phyloP scores from a whole-genome alignment of 2,113 vertebrate species.

The Marmota monax region DNA sequence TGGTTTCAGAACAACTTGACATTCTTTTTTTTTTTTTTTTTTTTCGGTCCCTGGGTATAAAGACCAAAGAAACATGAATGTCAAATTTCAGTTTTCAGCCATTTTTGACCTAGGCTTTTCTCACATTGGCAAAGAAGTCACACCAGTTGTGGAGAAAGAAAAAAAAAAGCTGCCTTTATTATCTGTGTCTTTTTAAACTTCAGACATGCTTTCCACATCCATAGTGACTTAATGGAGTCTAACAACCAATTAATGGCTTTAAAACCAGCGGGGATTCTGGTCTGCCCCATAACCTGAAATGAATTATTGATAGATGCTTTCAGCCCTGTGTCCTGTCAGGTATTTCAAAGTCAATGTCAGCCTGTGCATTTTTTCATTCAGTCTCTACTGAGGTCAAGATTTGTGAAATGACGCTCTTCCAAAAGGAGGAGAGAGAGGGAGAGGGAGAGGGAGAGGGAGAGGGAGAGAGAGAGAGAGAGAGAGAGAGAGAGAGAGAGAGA shows the following conservation, averaged over 20 bases:
- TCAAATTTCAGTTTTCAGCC: conserved; percentile 3
- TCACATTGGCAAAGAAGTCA: conserved; percentile 50
- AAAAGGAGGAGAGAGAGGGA: neutral
- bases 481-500: no score
- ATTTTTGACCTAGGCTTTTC: conserved; percentile 21
- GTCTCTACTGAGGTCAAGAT: conserved; percentile 24
- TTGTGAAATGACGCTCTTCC: conserved; percentile 20
- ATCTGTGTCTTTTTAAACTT: conserved; percentile 69
- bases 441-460: neutral
- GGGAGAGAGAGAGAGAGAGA: neutral
- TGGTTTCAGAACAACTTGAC: neutral
- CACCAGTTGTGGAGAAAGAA: conserved; percentile 46
- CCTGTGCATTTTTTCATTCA: conserved; percentile 72
- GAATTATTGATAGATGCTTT: conserved; percentile 85
- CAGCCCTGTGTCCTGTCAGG: conserved; percentile 75
- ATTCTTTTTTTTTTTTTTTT: neutral
- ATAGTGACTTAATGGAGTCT: conserved; percentile 83
- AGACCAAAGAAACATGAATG: conserved; percentile 31
- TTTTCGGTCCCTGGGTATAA: neutral
- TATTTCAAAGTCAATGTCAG: conserved; percentile 79
- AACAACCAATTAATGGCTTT: conserved; percentile 85
- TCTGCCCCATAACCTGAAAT: conserved; percentile 78
- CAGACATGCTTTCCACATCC: conserved; percentile 71
- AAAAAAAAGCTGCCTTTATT: conserved; percentile 70
- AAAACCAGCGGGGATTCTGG: conserved; percentile 73